phyloP scores from a whole-genome alignment of 1,140 invertebrate species.

The Penaeus indicus region DNA sequence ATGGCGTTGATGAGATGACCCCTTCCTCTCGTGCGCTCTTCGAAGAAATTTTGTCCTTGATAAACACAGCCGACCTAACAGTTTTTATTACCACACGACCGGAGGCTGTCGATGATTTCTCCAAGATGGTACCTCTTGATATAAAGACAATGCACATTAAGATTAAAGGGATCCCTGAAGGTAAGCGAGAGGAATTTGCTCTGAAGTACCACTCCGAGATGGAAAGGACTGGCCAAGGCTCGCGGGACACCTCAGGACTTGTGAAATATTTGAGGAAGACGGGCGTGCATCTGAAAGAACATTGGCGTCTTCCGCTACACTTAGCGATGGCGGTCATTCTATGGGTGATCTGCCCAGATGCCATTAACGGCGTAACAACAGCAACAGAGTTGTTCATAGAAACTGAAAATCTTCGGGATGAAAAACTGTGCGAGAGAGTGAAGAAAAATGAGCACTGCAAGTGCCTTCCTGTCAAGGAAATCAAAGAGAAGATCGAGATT shows the following conservation, averaged over 20 bases:
- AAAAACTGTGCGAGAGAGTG: slow-evolving; percentile 26
- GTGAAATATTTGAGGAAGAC: slow-evolving; percentile 9
- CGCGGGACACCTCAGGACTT: slow-evolving; percentile 17
- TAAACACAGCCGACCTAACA: not conserved
- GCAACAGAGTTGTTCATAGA: slow-evolving; percentile 31
- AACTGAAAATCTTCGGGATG: not conserved
- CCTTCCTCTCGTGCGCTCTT: slow-evolving; percentile 2
- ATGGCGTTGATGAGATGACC: slow-evolving; percentile 43
- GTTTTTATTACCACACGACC: slow-evolving; percentile 34
- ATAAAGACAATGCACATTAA: not conserved
- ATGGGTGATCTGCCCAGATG: slow-evolving; percentile 7
- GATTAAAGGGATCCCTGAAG: slow-evolving; percentile 26
- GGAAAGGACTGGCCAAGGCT: slow-evolving; percentile 8
- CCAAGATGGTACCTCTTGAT: slow-evolving; percentile 15
- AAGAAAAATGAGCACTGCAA: not conserved
- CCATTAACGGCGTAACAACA: slow-evolving; percentile 30
- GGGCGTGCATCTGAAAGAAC: not conserved
- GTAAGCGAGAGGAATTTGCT: slow-evolving; percentile 6
- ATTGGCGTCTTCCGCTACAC: slow-evolving; percentile 34
- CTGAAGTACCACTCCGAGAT: slow-evolving; percentile 32
- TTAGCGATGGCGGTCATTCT: slow-evolving; percentile 24
- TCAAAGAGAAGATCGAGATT: not conserved
- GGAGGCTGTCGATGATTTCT: slow-evolving; percentile 21
- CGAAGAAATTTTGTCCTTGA: slow-evolving; percentile 19
- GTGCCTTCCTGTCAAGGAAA: not conserved